Percentiles rank a stretch among this genome's conserved stretches.
Evolutionary conservation across 2,888 invertebrate species (phyloP).

Genomic region (Acanthosepion pharaonis): DNA sequence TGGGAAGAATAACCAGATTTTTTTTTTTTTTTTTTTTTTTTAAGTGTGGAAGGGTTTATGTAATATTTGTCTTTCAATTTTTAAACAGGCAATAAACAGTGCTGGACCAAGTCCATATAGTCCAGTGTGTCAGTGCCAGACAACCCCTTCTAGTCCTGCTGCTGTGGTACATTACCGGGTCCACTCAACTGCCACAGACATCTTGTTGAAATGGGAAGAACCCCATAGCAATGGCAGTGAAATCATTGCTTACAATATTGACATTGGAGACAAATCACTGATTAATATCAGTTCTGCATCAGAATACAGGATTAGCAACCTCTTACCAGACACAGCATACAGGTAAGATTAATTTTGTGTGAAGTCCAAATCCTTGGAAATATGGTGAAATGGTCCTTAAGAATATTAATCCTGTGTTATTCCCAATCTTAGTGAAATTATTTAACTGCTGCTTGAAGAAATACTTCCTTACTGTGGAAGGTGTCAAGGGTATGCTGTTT

Average conservation of each 20-base stretch:
- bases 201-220: conserved; percentile 82
- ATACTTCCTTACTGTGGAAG: too few species aligned
- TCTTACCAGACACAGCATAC: conserved; percentile 86
- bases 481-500: too few species aligned
- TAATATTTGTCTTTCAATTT: too few species aligned
- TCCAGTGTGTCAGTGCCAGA: conserved; percentile 80
- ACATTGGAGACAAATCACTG: conserved; percentile 76
- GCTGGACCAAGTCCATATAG: conserved; percentile 88
- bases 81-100: conserved; percentile 82
- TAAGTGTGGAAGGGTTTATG: too few species aligned
- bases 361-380: too few species aligned
- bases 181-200: conserved; percentile 80
- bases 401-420: too few species aligned
- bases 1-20: too few species aligned
- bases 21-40: too few species aligned
- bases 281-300: conserved; percentile 65
- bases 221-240: conserved; percentile 85
- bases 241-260: conserved; percentile 85
- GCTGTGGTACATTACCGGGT: conserved; percentile 77
- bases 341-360: conserved; percentile 70
- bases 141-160: conserved; percentile 87
- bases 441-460: too few species aligned
- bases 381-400: too few species aligned
- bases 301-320: conserved; percentile 80
- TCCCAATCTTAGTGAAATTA: too few species aligned